These are phyloP conservation scores for Thymelicus sylvestris DNA, from an alignment of 2,888 invertebrate species.

Conservation along the genomic window DNA sequence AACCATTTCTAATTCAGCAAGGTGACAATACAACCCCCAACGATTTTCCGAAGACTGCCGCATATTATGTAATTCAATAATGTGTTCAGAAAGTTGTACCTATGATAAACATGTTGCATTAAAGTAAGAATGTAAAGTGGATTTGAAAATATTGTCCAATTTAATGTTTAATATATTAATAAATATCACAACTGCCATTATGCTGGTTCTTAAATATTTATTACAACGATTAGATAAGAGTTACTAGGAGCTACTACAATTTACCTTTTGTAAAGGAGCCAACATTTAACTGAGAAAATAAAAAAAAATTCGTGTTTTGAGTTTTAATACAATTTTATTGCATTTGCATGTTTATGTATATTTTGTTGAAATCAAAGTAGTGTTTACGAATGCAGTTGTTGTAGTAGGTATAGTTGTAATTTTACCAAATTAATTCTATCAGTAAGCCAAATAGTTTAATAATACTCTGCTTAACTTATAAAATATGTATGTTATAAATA, in stretches of 20 bases:
- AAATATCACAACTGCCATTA: too few species aligned
- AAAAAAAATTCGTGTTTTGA: background rate
- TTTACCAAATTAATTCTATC: slow-evolving; percentile 32
- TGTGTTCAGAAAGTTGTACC: slow-evolving; percentile 17
- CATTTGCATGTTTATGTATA: background rate
- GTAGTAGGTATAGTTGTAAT: slow-evolving; percentile 1
- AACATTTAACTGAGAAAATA: background rate
- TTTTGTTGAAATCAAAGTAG: slow-evolving; percentile 10
- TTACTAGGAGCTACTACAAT: too few species aligned
- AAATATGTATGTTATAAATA: background rate
- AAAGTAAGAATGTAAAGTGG: too few species aligned
- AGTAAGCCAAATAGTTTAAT: slow-evolving; percentile 31
- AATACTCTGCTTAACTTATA: slow-evolving; percentile 20
- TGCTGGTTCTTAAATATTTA: too few species aligned
- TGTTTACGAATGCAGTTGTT: background rate
- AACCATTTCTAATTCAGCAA: slow-evolving; percentile 86
- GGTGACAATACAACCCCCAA: slow-evolving; percentile 64
- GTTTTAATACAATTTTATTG: background rate
- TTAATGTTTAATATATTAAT: too few species aligned
- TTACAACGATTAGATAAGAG: too few species aligned
- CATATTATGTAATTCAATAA: slow-evolving; percentile 46
- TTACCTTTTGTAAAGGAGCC: background rate
- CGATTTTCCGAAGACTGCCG: slow-evolving; percentile 59
- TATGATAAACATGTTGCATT: background rate
- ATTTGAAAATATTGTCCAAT: too few species aligned